Evolutionary conservation across 2,888 invertebrate genomes (phyloP).

Genomic region (Spodoptera picta): DNA sequence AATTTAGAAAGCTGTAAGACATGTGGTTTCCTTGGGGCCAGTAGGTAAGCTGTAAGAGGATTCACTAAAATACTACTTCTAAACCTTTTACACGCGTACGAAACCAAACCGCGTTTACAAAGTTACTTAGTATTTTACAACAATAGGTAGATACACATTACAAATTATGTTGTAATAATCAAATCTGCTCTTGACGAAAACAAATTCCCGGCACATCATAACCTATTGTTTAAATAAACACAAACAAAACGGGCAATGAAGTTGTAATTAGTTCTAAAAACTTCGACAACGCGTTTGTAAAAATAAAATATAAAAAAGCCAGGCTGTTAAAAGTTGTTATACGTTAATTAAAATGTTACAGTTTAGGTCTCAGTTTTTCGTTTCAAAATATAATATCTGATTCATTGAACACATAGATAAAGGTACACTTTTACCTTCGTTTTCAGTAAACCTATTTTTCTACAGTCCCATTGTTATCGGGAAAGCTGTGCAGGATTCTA

Average conservation of each 20-base stretch:
- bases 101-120: no score
- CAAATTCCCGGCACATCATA: not conserved
- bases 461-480: not conserved
- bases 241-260: not conserved
- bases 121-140: no score
- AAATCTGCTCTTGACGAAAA: not conserved
- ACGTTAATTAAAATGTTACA: conserved; percentile 25
- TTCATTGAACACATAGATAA: not conserved
- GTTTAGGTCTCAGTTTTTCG: conserved; percentile 2
- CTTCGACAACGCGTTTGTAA: conserved; percentile 1
- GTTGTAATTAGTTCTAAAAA: conserved; percentile 25
- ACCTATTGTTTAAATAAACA: not conserved
- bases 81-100: no score
- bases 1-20: no score
- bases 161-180: no score
- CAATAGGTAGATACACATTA: no score
- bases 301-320: conserved; percentile 6
- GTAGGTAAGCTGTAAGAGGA: no score
- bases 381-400: not conserved
- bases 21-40: no score
- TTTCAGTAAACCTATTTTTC: not conserved
- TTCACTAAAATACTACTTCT: no score
- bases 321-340: conserved; percentile 18
- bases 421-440: not conserved
- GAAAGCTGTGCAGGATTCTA: no score